Conservation (phyloP, 2,888 invertebrate species). For the Agrenia bidenticulata region DNA sequence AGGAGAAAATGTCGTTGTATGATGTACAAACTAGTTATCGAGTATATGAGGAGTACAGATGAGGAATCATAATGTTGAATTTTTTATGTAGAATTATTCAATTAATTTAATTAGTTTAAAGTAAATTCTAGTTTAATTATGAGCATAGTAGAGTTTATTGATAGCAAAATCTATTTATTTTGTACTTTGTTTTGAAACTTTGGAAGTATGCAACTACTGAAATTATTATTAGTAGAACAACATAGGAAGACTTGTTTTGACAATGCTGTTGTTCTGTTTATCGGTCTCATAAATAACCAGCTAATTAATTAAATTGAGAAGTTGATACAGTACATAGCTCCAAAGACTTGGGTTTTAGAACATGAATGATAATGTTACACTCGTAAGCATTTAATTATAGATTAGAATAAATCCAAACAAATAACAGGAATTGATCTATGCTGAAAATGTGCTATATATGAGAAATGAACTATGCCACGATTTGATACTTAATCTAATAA, state of each 20-base stretch:
- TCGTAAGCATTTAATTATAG: neutral
- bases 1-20: too few relatives aligned
- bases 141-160: too few relatives aligned
- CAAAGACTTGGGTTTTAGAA: constrained; percentile 3
- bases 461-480: constrained; percentile 4
- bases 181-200: constrained; percentile 10
- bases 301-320: neutral
- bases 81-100: too few relatives aligned
- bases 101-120: too few relatives aligned
- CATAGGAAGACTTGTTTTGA: neutral
- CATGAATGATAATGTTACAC: neutral
- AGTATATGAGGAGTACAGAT: too few relatives aligned
- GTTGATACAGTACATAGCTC: constrained; percentile 1
- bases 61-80: too few relatives aligned
- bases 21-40: too few relatives aligned
- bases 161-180: constrained; percentile 8
- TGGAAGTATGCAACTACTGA: constrained; percentile 8
- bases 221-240: neutral
- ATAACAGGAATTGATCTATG: constrained; percentile 21
- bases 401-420: constrained; percentile 1
- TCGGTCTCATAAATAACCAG: constrained; percentile 4
- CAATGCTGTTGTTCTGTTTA: neutral
- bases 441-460: constrained; percentile 19
- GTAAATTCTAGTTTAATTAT: too few relatives aligned
- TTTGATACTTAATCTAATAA: neutral